Conservation (phyloP, 2,888 invertebrate genomes). For the Habrosyne pyritoides region DNA sequence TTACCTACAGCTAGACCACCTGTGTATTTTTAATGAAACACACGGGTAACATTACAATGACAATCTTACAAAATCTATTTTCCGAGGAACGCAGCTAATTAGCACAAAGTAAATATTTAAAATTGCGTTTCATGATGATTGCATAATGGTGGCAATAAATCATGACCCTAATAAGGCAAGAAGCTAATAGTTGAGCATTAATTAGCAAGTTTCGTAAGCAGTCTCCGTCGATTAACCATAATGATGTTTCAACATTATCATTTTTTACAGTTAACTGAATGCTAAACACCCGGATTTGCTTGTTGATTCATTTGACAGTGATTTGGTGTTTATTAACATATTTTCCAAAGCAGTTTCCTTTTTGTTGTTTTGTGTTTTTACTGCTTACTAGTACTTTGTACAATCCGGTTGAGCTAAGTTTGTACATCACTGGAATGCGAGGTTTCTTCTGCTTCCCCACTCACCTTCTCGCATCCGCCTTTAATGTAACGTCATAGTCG, state of each 20-base stretch:
- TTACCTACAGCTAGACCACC: too few relatives aligned
- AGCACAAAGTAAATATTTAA: conserved; percentile 20
- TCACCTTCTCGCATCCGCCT: too few relatives aligned
- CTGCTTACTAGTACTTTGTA: neutral
- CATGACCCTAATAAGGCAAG: conserved; percentile 48
- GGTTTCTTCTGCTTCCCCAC: too few relatives aligned
- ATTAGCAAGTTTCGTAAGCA: conserved; percentile 55
- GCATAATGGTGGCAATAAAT: conserved; percentile 32
- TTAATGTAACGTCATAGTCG: too few relatives aligned
- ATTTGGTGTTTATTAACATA: neutral
- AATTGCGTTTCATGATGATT: conserved; percentile 37
- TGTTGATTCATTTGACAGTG: conserved; percentile 1
- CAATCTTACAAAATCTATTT: too few relatives aligned
- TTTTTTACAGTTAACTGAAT: neutral
- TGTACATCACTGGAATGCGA: too few relatives aligned
- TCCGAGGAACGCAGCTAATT: too few relatives aligned
- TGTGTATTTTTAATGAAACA: too few relatives aligned
- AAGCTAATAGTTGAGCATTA: conserved; percentile 52
- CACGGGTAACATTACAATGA: too few relatives aligned
- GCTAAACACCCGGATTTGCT: neutral
- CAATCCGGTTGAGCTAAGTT: too few relatives aligned
- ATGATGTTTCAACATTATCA: neutral
- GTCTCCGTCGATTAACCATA: conserved; percentile 21
- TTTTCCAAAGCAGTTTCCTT: neutral
- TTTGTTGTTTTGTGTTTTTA: neutral